These are phyloP conservation scores for Ptiloglossa arizonensis DNA, from an alignment of 1,140 invertebrate species.

Conservation along the genomic window DNA sequence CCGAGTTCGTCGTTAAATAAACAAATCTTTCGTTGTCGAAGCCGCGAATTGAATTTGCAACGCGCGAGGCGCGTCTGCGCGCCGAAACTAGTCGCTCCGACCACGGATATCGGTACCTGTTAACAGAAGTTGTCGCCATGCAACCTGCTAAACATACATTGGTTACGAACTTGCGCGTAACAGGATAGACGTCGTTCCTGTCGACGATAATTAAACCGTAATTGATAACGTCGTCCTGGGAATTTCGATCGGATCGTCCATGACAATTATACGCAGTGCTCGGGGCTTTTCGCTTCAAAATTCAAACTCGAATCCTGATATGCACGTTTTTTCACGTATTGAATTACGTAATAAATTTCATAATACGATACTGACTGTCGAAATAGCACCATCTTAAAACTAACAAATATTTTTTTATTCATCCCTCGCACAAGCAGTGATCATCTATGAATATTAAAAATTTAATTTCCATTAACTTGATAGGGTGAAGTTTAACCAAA, in stretches of 20 bases:
- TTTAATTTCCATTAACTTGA: no score
- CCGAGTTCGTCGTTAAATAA: neutral
- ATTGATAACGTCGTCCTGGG: conserved; percentile 33
- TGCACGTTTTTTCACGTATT: no score
- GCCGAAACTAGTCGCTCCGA: neutral
- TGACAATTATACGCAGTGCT: neutral
- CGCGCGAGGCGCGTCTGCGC: neutral
- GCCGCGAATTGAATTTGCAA: neutral
- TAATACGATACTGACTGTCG: no score
- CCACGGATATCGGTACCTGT: neutral
- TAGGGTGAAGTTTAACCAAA: no score
- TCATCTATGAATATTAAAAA: no score
- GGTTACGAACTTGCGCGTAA: conserved; percentile 7
- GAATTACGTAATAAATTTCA: no score
- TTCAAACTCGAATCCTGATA: neutral
- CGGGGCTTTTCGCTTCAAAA: neutral
- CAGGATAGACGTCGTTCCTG: neutral
- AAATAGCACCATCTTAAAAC: no score
- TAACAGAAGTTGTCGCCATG: neutral
- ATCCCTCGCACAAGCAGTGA: no score
- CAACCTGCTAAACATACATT: neutral
- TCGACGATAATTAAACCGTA: conserved; percentile 22
- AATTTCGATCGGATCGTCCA: neutral
- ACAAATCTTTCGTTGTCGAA: neutral
- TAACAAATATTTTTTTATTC: no score